Evolutionary conservation across 64 coral and sea anemone species (phyloP).

Genomic region (Porites australiensis): DNA sequence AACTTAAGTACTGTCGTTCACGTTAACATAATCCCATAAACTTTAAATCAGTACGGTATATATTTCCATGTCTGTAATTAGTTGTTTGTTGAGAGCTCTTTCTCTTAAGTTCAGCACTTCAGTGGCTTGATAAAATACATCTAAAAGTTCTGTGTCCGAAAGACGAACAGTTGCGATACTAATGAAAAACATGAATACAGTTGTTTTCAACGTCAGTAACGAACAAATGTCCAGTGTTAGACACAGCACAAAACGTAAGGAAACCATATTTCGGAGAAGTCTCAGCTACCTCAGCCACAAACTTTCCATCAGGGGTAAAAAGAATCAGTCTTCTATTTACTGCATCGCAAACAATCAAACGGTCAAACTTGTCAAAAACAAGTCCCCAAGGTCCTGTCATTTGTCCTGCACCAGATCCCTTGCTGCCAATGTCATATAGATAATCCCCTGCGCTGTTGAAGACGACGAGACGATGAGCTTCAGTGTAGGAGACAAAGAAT

Average conservation of each 20-base stretch:
- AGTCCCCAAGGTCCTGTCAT: not conserved
- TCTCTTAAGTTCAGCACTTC: too few relatives aligned
- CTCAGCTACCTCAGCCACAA: slow-evolving; percentile 4
- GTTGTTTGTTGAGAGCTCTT: too few relatives aligned
- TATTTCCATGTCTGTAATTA: too few relatives aligned
- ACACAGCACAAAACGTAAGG: slow-evolving; percentile 20
- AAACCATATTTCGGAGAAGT: not conserved
- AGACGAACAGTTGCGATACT: too few relatives aligned
- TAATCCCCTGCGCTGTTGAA: not conserved
- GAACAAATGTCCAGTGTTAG: not conserved
- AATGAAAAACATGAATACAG: not conserved
- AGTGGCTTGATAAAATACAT: too few relatives aligned
- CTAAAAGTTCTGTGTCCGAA: too few relatives aligned
- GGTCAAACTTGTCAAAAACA: not conserved
- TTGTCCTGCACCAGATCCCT: not conserved
- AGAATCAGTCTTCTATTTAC: not conserved
- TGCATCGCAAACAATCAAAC: slow-evolving; percentile 21
- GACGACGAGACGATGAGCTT: not conserved
- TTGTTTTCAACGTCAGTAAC: not conserved
- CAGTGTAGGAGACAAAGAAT: not conserved
- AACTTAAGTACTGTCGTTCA: too few relatives aligned
- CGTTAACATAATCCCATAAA: too few relatives aligned
- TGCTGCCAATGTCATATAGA: not conserved
- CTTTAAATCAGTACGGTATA: too few relatives aligned
- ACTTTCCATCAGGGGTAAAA: slow-evolving; percentile 33